Conservation (phyloP, 2,888 invertebrate genomes). For the Thyatira batis region DNA sequence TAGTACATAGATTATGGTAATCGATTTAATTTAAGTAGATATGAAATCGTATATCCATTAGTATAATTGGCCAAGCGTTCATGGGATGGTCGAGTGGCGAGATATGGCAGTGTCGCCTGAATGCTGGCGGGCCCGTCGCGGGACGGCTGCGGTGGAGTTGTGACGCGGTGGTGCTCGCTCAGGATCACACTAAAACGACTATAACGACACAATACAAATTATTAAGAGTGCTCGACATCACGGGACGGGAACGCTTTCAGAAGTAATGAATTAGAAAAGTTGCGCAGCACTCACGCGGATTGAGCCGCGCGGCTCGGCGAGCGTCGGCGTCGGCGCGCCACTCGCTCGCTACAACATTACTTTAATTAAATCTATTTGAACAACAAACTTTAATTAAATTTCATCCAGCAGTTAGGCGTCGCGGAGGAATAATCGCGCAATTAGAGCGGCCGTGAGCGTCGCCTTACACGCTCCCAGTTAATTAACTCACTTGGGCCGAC, state of each 20-base stretch:
- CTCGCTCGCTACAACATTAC: constrained; percentile 81
- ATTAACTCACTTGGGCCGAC: constrained; percentile 80
- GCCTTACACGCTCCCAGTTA: constrained; percentile 81
- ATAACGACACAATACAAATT: constrained; percentile 80
- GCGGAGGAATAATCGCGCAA: constrained; percentile 82
- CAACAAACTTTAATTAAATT: constrained; percentile 84
- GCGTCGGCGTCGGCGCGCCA: constrained; percentile 62
- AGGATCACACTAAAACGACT: constrained; percentile 56
- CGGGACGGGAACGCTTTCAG: constrained; percentile 82
- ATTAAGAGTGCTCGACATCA: constrained; percentile 81
- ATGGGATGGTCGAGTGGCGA: constrained; percentile 26
- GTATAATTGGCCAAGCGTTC: constrained; percentile 38
- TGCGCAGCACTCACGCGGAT: constrained; percentile 82
- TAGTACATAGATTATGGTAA: constrained; percentile 44
- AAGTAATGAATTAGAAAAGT: constrained; percentile 83
- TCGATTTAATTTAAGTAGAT: constrained; percentile 48
- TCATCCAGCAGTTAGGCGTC: constrained; percentile 83
- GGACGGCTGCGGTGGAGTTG: constrained; percentile 12
- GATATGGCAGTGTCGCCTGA: constrained; percentile 42
- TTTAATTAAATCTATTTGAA: constrained; percentile 84
- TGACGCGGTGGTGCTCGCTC: constrained; percentile 10
- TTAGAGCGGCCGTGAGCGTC: constrained; percentile 82
- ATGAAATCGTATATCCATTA: constrained; percentile 54
- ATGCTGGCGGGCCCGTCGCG: constrained; percentile 3
- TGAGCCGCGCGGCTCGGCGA: constrained; percentile 62